phyloP scores from a whole-genome alignment of 2,797 vertebrate species.

The Pangasius larnaudii region DNA sequence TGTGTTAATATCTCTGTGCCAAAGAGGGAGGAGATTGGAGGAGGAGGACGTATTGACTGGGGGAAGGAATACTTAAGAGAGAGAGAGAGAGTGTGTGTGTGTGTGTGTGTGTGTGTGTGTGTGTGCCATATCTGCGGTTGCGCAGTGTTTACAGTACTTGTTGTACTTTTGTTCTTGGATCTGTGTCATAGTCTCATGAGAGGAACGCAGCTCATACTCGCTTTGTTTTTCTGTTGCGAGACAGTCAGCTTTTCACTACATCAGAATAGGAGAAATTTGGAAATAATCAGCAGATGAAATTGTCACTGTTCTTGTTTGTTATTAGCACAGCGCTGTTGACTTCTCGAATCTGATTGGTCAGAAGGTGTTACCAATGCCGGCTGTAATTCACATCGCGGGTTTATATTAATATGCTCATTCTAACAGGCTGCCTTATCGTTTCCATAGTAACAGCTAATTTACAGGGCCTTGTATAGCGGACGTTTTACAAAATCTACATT shows the following conservation, averaged over 20 bases:
- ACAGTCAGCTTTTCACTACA: not conserved
- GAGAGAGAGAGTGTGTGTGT: constrained; percentile 2
- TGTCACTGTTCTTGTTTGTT: not conserved
- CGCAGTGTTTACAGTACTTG: constrained; percentile 46
- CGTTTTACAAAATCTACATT: not conserved
- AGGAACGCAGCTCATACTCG: not conserved
- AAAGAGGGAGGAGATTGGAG: constrained; percentile 32
- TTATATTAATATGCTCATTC: not conserved
- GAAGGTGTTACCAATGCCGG: not conserved
- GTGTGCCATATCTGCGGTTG: constrained; percentile 23
- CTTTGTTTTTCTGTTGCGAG: not conserved
- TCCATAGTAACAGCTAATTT: constrained; percentile 6
- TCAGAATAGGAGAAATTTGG: not conserved
- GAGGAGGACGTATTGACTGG: constrained; percentile 18
- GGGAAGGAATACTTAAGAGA: constrained; percentile 33
- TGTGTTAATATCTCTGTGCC: constrained; percentile 55
- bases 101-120: constrained; percentile 27
- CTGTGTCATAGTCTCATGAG: constrained; percentile 24
- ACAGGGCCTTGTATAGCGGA: not conserved
- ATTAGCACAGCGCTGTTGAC: not conserved
- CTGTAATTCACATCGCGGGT: not conserved
- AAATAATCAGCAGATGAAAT: constrained; percentile 2
- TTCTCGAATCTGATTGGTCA: not conserved
- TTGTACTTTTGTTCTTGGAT: constrained; percentile 42
- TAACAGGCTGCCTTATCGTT: not conserved